phyloP scores from a whole-genome alignment of 1,140 invertebrate species.

The Aphis craccivora region DNA sequence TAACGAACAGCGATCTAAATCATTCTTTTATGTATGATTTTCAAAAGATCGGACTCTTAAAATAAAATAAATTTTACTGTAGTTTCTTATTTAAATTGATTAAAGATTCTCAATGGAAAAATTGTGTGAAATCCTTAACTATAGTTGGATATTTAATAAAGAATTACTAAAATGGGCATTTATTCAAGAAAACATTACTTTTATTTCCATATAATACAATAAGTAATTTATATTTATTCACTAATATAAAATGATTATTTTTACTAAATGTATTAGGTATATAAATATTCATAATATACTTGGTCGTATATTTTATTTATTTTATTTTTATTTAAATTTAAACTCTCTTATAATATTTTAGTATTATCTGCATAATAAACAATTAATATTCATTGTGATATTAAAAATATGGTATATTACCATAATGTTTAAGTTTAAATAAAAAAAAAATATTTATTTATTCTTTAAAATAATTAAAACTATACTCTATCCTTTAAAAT shows the following conservation, averaged over 20 bases:
- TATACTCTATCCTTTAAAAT: not conserved
- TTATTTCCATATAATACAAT: not conserved
- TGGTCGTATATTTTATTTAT: not conserved
- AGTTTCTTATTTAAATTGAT: not conserved
- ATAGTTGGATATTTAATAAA: not conserved
- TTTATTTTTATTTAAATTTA: not conserved
- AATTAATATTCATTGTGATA: not conserved
- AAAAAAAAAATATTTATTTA: not conserved
- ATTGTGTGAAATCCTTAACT: not conserved
- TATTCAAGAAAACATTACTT: not conserved
- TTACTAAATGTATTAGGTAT: not conserved
- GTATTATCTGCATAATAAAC: not conserved
- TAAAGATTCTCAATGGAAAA: not conserved
- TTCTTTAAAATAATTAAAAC: conserved; percentile 8
- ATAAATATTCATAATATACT: not conserved
- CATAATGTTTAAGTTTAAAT: not conserved
- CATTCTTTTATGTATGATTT: not conserved
- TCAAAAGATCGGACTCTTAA: not conserved
- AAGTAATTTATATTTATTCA: not conserved
- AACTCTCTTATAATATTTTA: not conserved
- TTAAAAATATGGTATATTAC: not conserved
- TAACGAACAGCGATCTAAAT: not conserved
- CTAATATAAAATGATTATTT: not conserved
- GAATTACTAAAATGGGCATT: not conserved
- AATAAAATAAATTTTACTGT: not conserved